Evolutionary conservation across 1,140 invertebrate species (phyloP), one percentile per base, ranked within the genome.

Genomic region (Drosophila parvula): DNA sequence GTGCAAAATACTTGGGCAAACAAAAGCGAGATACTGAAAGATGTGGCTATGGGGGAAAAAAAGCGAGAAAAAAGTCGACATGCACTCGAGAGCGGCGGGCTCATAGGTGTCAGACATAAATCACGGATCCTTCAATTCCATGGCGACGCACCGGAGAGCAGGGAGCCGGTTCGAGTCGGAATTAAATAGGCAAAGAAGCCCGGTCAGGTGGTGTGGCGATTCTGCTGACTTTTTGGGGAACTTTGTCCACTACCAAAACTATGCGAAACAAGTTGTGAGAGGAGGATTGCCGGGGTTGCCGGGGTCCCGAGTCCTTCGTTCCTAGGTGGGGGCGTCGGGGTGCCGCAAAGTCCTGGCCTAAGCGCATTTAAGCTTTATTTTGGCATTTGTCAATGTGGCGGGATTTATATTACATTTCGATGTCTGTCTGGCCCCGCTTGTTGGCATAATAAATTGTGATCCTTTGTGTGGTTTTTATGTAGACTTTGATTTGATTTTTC

Each of bases 321-420:
- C 36, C n/a, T 5, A n/a, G 64, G 34, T 58, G 12, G 43, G 64
- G 59, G 9, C 10, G 8, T 18, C 9, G n/a, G 38, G 16, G 32
- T 4, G 16, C 32, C 50, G 9, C 51, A 55, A 55, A 55, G 51
- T 74, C 41, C 53, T 53, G 55, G 53, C 75, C 65, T 89, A 89
- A 89, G 84, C 84, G 79, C 81, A 89, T 90, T 84, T 84, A 89
- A 89, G 84, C 84, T 73, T 80, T 84, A 84, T 89, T 88, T 89
- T 84, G 84, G 84, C 84, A 89, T 89, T 89, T 89, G 84, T 89
- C 84, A 89, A 89, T 89, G 85, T 77, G 68, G 68, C 44, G 78
- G 80, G 84, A 89, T 81, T 89, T 88, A 86, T 82, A 79, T 47
- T 79, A 77, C 76, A 82, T 73, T 79, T 83, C 79, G 48, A 79